Percentiles rank a stretch among this genome's conserved stretches.
These are phyloP conservation scores for Montipora efflorescens DNA, from an alignment of 64 coral and sea anemone species.

Conservation along the genomic window DNA sequence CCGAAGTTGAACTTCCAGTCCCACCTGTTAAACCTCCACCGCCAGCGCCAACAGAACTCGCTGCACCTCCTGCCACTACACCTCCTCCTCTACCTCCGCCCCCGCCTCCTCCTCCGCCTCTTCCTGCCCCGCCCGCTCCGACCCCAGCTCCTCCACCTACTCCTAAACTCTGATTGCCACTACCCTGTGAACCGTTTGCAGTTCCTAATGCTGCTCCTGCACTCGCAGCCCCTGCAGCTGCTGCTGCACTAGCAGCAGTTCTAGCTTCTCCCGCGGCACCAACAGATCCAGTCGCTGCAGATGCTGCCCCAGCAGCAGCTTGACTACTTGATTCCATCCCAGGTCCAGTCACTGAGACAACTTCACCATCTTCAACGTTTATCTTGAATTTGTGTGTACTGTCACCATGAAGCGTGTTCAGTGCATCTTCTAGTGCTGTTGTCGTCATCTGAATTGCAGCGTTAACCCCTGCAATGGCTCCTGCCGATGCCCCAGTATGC, in stretches of 20 bases:
- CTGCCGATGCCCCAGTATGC: conserved; percentile 56
- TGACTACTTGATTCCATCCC: not conserved
- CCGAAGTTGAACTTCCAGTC: not conserved
- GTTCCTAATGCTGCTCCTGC: not conserved
- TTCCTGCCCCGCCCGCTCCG: not conserved
- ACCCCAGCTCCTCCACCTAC: not conserved
- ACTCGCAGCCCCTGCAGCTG: not conserved
- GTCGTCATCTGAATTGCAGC: conserved; percentile 40
- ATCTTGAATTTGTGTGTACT: not conserved
- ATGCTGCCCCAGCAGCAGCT: not conserved
- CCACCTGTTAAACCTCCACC: not conserved
- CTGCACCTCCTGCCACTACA: not conserved
- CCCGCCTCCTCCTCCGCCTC: not conserved
- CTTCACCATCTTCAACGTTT: not conserved
- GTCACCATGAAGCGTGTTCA: conserved; percentile 39
- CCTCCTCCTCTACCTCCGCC: not conserved
- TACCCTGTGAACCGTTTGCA: not conserved
- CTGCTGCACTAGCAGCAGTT: not conserved
- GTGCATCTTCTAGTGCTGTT: conserved; percentile 12
- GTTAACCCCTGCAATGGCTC: conserved; percentile 66
- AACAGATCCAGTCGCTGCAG: not conserved
- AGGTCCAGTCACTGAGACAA: not conserved
- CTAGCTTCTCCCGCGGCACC: not conserved
- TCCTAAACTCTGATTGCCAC: no score
- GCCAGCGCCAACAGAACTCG: not conserved